Conservation (phyloP, 2,797 vertebrate species). For the Gephyroberyx darwinii region DNA sequence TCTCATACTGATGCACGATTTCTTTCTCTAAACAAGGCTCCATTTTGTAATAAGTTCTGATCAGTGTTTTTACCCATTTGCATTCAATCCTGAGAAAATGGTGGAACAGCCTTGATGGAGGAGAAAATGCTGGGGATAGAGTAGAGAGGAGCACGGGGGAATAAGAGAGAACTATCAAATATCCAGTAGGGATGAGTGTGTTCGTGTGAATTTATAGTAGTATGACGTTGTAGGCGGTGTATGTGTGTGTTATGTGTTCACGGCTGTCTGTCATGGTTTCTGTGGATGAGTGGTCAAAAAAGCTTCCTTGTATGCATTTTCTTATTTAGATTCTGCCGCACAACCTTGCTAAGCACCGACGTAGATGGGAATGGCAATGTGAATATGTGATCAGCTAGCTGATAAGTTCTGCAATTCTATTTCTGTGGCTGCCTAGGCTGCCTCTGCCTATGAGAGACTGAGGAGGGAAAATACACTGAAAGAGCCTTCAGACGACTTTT, state of each 20-base stretch:
- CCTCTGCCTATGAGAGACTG: conserved; percentile 23
- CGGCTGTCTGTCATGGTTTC: conserved; percentile 34
- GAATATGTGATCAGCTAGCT: conserved; percentile 86
- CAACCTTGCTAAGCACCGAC: conserved; percentile 72
- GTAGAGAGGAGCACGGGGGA: conserved; percentile 44
- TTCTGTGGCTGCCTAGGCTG: conserved; percentile 32
- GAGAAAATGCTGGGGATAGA: conserved; percentile 59
- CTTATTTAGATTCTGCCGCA: conserved; percentile 89
- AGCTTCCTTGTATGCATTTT: conserved; percentile 81
- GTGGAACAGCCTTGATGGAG: conserved; percentile 76
- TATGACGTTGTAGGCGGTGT: conserved; percentile 13
- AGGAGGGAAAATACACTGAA: conserved; percentile 24
- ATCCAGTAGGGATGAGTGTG: conserved; percentile 50
- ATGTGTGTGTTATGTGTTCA: conserved; percentile 32
- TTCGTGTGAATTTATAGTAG: conserved; percentile 33
- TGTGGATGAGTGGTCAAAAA: conserved; percentile 39
- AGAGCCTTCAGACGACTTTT: conserved; percentile 18
- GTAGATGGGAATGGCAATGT: conserved; percentile 80
- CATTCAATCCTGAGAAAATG: conserved; percentile 85
- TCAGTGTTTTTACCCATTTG: conserved; percentile 84
- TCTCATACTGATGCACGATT: conserved; percentile 79
- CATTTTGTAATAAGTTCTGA: conserved; percentile 88
- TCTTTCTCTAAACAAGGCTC: conserved; percentile 82
- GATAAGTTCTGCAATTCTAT: conserved; percentile 82
- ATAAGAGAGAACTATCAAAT: conserved; percentile 70